A percentile compares a stretch with the other conserved stretches of the same genome.
phyloP scores from a whole-genome alignment of 2,113 vertebrate species.

The Pelusios castaneus region DNA sequence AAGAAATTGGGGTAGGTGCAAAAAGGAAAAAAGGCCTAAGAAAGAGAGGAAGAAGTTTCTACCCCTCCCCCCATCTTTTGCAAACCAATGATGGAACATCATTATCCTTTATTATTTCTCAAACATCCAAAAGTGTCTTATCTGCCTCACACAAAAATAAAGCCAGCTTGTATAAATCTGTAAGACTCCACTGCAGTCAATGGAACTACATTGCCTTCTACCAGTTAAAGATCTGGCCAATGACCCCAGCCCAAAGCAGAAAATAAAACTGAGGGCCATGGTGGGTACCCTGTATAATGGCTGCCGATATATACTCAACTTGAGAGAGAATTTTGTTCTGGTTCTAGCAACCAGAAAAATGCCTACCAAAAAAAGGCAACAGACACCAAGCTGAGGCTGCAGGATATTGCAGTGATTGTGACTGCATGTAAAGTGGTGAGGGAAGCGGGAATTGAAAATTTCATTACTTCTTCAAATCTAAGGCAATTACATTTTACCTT shows the following conservation, averaged over 20 bases:
- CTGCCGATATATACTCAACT: not conserved
- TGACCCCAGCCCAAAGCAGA: not conserved
- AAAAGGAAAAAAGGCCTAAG: fast-evolving
- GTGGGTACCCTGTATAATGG: not conserved
- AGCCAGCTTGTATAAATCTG: not conserved
- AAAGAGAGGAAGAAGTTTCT: not conserved
- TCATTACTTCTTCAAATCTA: not conserved
- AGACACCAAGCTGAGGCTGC: not conserved
- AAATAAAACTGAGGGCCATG: not conserved
- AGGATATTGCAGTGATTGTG: not conserved
- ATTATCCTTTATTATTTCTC: not conserved
- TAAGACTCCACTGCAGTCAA: not conserved
- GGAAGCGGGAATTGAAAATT: not conserved
- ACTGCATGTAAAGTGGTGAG: not conserved
- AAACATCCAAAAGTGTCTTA: not conserved
- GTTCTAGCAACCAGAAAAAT: not conserved
- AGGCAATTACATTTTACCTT: not conserved
- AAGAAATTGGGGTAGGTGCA: not conserved
- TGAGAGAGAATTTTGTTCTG: not conserved
- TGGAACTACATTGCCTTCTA: not conserved
- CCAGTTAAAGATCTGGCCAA: not conserved
- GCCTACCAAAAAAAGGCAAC: fast-evolving
- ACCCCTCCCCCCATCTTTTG: not conserved
- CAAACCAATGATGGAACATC: not conserved
- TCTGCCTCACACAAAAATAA: not conserved